Evolutionary conservation across 2,113 vertebrate species (phyloP).

Genomic region (Chamaea fasciata): DNA sequence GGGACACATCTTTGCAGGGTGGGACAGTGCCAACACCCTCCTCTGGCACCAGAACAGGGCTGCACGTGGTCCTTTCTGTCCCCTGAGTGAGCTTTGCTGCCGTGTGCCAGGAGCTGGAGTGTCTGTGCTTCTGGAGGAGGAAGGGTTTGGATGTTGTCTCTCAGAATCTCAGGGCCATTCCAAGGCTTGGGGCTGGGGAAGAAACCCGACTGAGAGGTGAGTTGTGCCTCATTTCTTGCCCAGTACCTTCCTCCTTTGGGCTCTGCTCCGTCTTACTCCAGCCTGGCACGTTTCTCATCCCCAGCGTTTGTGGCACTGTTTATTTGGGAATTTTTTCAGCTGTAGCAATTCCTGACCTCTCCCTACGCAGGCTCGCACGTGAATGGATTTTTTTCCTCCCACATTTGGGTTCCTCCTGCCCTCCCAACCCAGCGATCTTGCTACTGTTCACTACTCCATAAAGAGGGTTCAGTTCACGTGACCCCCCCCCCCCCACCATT

Average conservation of each 20-base stretch:
- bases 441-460: background rate
- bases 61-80: background rate
- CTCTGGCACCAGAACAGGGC: background rate
- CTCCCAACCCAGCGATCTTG: background rate
- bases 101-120: background rate
- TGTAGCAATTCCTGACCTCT: background rate
- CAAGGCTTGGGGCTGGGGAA: background rate
- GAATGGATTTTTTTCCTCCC: background rate
- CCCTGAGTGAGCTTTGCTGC: background rate
- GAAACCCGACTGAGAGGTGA: background rate
- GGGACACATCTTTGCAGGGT: rapidly evolving
- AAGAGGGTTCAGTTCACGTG: background rate
- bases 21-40: background rate
- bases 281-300: background rate
- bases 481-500: background rate
- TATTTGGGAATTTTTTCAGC: background rate
- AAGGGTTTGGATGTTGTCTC: background rate
- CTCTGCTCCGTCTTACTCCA: background rate
- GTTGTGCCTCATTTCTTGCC: background rate
- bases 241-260: rapidly evolving
- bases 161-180: background rate
- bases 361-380: rapidly evolving
- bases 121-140: background rate
- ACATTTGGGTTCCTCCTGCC: background rate
- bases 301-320: background rate